Evolutionary conservation across 2,113 vertebrate genomes (phyloP).

Genomic region (Numida meleagris): DNA sequence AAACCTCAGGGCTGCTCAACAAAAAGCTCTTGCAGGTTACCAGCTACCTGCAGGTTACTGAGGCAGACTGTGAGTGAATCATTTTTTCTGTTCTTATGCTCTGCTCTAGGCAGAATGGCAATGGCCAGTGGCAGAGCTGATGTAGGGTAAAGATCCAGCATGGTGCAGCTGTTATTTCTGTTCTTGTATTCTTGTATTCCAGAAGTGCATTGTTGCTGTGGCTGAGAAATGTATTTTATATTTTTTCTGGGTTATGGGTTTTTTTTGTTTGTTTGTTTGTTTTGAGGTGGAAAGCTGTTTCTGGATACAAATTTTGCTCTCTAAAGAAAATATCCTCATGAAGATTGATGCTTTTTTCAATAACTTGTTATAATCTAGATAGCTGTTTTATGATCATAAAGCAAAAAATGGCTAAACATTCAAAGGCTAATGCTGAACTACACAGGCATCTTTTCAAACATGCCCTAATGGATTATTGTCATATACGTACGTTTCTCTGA

Average conservation of each 20-base stretch:
- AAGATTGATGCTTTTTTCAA: background rate
- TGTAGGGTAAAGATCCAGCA: background rate
- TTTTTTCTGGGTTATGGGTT: too few relatives aligned
- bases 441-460: background rate
- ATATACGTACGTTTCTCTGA: background rate
- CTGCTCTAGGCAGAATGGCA: background rate
- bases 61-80: background rate
- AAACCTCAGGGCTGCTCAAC: background rate
- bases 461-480: background rate
- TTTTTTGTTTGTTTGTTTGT: background rate
- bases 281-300: slow-evolving; percentile 33
- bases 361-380: background rate
- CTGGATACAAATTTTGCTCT: background rate
- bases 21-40: background rate
- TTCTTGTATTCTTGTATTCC: background rate
- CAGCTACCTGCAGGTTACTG: background rate
- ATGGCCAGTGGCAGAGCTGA: background rate
- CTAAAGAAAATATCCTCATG: background rate
- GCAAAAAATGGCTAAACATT: background rate
- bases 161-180: background rate
- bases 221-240: background rate
- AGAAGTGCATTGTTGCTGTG: background rate
- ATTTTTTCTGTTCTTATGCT: background rate
- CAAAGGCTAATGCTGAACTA: background rate
- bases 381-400: background rate